Evolutionary conservation across 2,113 vertebrate species (phyloP), one percentile per base, ranked within the genome.

Genomic region (Xiphophorus maculatus): DNA sequence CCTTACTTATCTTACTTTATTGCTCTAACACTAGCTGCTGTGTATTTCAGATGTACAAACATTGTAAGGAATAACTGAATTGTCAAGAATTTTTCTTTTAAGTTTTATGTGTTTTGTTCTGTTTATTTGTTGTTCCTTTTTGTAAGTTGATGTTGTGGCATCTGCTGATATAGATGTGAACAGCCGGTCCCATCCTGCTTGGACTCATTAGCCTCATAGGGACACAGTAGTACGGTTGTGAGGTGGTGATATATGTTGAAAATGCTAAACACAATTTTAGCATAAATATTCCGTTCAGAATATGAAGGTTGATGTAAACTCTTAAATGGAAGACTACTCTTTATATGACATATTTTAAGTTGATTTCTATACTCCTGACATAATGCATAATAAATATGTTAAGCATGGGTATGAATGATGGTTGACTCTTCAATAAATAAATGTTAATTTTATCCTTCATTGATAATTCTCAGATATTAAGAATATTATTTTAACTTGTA

Each of bases 1-100:
- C 73, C 44, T 64, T 22, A 54, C 82, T 75, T 81, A 11, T 12
- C 90, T 63, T 82, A 81, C 79, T 90, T 92, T 85, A 83, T 77
- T 90, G 83, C 91, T 91, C 89, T 92, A 93, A 94, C 77, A 86
- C 79, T 91, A 84, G 66, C 62, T 84, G 72, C 73, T 87, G 64
- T 77, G 75, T 84, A 79, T 90, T 84, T 86, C 70, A 69, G 69
- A 66, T 82, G 32, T 69, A 74, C 48, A 76, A 66, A 77, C 66
- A 51, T 72, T 51, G 15, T 70, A 37, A 32, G 15, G 19, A 66
- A 42, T 44, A 12, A 75, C 68, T 66, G 27, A 54, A 60, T 65
- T 48, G 67, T 76, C 60, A 30, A 48, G 15, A 19, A 13, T 48
- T n/a, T 51, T 48, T 15, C 5, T 51, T 51, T 51, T 51, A 15